Base-by-base conservation (phyloP, 1,140 invertebrate species). In the Andrena cerasifolii region DNA sequence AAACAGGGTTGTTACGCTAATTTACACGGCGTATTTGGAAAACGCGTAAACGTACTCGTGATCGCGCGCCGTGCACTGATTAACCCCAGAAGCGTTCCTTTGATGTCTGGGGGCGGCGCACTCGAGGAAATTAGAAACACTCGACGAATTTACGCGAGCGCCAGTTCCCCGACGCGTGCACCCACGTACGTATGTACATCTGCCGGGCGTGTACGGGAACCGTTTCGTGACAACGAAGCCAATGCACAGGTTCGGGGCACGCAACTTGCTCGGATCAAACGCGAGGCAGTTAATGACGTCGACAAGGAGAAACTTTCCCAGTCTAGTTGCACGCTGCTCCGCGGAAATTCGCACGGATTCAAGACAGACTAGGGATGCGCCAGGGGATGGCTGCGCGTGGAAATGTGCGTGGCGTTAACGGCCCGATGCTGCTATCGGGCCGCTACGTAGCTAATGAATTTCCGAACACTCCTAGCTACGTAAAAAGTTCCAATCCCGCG, bases 231-330 rank as follows among this genome's bases (percentile, higher is more conserved):
- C 53, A 66, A 82, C 75, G 54, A 65, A 68, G 62, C 31, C 21
- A 40, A 71, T 58, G 72, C 62, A 43, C 26, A 1, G 70, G 49
- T 56, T 62, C 71, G 28, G 53, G 61, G 53, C 53, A 40, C 16
- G 63, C 43, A 56, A 45, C 53, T n/a, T 45, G 49, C 26, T 49
- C 31, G 80, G 65, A 84, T 83, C 82, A 84, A 84, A 83, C 76
- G 63, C 62, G 68, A 83, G 43, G 24, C 36, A 53, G 65, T 84
- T 84, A 84, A 84, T 83, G 77, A 83, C 47, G 65, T 59, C 45
- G 65, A 70, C 58, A 59, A 70, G 70, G n/a, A 58, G 73, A 61
- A 84, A 84, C 68, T 83, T 84, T 75, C 62, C 31, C 10, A 21
- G 40, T 43, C 28, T n/a, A 78, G 67, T 47, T 78, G 67, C 26